Evolutionary conservation across 1,140 invertebrate genomes (phyloP), one percentile per base, ranked within the genome.

Genomic region (Zaprionus ornatus): DNA sequence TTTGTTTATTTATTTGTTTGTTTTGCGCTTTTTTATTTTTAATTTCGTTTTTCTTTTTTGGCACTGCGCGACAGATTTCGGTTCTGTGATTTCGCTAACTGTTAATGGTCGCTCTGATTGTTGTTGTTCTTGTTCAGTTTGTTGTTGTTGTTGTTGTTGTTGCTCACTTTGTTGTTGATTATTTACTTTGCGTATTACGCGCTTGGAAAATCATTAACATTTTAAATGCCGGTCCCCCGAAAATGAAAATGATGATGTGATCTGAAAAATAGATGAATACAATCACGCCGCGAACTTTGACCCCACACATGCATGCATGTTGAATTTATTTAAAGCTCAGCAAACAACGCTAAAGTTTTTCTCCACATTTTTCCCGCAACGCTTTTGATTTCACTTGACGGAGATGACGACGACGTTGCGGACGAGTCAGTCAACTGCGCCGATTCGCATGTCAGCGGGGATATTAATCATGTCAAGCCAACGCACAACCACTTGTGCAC

Each of bases 391-490:
- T 88, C 80, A 90, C 81, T 90, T 90, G 86, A 32, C 29, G 29
- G 9, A 29, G 29, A 32, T 9, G 29, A 32, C 29, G 29, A 85
- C 81, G 81, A 83, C 84, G n/a, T 42, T 42, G 40, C 6, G 40
- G n/a, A 42, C 40, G 15, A 86, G 83, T 86, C 73, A 88, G 82
- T 85, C 78, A 85, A 83, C 83, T 87, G 80, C 80, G 40, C 40
- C 40, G 80, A 84, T 84, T 70, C 82, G 55, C 82, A 84, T 85
- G 85, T 88, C 85, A 88, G 85, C 85, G 75, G 60, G 76, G 65
- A 79, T 85, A 90, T 90, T 90, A 90, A 90, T 90, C 85, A 90
- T 90, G 85, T 90, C 85, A 90, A 85, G 78, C 71, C 85, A 85
- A 68, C 84, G 61, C 60, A 65, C 56, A 68, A 57, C 69, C 68